Percentiles rank a stretch among this genome's conserved stretches.
phyloP scores from a whole-genome alignment of 2,797 vertebrate genomes.

The Graptemys geographica region DNA sequence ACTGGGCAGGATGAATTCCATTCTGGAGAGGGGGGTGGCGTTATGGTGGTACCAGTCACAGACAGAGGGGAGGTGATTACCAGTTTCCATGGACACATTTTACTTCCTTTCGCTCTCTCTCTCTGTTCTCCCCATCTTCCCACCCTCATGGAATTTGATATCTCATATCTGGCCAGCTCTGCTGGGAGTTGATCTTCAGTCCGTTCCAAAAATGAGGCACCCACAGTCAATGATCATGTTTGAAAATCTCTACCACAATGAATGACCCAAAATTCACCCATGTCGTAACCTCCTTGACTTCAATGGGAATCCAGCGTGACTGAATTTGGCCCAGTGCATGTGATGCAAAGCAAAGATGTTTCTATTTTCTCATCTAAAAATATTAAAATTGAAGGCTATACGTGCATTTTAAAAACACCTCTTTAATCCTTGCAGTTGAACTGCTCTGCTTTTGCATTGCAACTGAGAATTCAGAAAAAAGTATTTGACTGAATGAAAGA shows the following conservation, averaged over 20 bases:
- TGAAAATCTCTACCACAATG: background rate
- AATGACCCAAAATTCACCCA: background rate
- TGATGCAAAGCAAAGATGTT: constrained; percentile 19
- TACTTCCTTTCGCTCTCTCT: background rate
- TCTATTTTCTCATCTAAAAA: constrained; percentile 48
- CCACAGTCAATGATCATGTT: rapidly evolving
- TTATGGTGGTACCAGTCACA: background rate
- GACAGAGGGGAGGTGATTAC: background rate
- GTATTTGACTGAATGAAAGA: background rate
- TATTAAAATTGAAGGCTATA: constrained; percentile 34
- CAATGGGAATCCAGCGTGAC: background rate
- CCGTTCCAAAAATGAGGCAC: background rate
- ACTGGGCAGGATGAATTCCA: background rate
- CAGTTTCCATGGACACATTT: background rate
- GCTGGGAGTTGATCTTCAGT: background rate
- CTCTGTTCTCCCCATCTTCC: rapidly evolving
- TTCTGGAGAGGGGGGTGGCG: background rate
- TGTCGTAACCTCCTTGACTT: background rate
- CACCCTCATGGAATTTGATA: background rate
- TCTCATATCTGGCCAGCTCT: background rate
- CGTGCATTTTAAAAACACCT: constrained; percentile 18
- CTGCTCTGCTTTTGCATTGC: constrained; percentile 38
- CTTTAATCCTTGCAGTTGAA: constrained; percentile 50
- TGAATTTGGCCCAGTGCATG: constrained; percentile 3
- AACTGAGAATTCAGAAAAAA: background rate